phyloP scores from a whole-genome alignment of 64 coral and sea anemone species.

The Hydrozoanthus tunicans region DNA sequence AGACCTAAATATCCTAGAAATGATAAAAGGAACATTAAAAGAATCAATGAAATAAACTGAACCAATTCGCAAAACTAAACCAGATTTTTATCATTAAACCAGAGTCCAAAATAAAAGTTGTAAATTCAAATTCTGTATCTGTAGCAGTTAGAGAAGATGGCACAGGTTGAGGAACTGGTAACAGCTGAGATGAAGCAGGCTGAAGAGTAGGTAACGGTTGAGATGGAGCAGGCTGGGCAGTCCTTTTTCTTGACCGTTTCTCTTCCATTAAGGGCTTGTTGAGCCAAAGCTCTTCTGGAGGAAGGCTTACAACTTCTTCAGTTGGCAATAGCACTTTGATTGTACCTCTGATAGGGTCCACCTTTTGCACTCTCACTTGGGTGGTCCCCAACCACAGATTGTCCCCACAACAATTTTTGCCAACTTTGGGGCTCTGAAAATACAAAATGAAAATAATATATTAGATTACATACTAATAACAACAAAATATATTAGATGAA shows the following conservation, averaged over 20 bases:
- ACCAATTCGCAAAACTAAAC: background rate
- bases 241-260: background rate
- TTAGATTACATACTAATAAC: no score
- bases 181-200: background rate
- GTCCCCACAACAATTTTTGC: background rate
- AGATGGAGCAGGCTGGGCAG: background rate
- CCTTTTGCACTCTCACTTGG: background rate
- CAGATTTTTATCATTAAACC: background rate
- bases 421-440: background rate
- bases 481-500: no score
- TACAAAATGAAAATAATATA: no score
- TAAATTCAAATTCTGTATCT: background rate
- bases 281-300: background rate
- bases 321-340: background rate
- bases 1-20: constrained; percentile 27
- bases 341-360: background rate
- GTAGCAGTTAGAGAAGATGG: background rate
- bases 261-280: background rate
- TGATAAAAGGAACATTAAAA: constrained; percentile 6
- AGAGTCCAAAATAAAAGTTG: background rate
- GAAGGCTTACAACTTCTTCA: background rate
- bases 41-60: background rate
- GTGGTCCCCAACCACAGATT: background rate
- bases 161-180: background rate
- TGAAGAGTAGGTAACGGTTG: background rate